Base-by-base conservation (phyloP, 2,797 vertebrate genomes). In the Sebastes oblongus region DNA sequence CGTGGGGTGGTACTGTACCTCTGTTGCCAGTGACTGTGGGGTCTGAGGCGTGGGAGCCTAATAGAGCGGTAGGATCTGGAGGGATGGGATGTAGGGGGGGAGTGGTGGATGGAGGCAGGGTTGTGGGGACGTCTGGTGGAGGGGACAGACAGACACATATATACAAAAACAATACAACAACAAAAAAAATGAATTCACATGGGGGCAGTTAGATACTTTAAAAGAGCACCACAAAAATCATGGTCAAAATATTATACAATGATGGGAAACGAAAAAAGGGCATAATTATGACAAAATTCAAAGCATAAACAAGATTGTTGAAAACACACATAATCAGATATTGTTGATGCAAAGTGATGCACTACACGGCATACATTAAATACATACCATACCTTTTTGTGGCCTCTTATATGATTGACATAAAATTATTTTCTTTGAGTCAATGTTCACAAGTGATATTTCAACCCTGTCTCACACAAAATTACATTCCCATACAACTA, bases 41-140 rank as follows among this genome's bases (percentile, higher is more conserved):
- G 95, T 97, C 95, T 96, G 95, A 96, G 96, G 94, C 96, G 94
- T 95, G 96, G 96, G 94, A 92, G 95, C 96, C 96, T 98, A 99
- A 97, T 95, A 96, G 95, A 94, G 95, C 96, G 92, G 97, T 97
- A 95, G 97, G 96, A 95, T 97, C 97, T 97, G 97, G 96, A 96
- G 95, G 96, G 95, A 96, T 96, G 96, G 97, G 96, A 96, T 96
- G 97, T 94, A 96, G 96, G 96, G 96, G 96, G 96, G 96, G 96
- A 94, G 96, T 97, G 97, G 97, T 97, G 96, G 97, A 97, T 97
- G 97, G 95, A 97, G 96, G 96, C 96, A 94, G 96, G 96, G 96
- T 97, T 95, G 95, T 98, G 95, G 97, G 97, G 95, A 86, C 94
- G 95, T 98, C 98, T 99, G 97, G 97, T 96, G 95, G 96, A 96